Conservation (phyloP, 2,797 vertebrate species). For the Oceanodroma leucorhoa region DNA sequence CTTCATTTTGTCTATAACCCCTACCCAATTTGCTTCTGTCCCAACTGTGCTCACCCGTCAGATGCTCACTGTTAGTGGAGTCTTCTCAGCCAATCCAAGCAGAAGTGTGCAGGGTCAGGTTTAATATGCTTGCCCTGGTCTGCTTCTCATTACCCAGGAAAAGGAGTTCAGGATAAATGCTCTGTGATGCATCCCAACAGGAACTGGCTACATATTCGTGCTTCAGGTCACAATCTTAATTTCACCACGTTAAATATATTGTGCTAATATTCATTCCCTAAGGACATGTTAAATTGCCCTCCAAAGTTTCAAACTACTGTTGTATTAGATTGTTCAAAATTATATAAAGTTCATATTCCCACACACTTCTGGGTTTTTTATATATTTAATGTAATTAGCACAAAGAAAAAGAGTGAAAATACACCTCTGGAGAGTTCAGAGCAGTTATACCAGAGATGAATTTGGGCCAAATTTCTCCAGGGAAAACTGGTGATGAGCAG, state of each 20-base stretch:
- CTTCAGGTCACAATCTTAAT: background rate
- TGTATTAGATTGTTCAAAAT: background rate
- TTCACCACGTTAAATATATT: background rate
- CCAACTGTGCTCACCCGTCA: background rate
- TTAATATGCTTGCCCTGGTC: background rate
- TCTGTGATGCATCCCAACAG: background rate
- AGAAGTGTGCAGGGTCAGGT: background rate
- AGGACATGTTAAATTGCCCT: background rate
- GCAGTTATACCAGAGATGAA: background rate
- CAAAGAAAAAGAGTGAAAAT: background rate
- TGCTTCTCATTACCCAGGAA: background rate
- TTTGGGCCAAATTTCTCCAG: background rate
- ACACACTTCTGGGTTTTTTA: background rate
- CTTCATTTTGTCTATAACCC: background rate
- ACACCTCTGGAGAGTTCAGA: background rate
- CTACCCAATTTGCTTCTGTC: background rate
- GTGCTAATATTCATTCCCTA: background rate
- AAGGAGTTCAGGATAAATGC: background rate
- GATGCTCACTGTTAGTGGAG: accelerated
- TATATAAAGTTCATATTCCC: background rate
- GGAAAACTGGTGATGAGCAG: background rate
- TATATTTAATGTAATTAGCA: background rate
- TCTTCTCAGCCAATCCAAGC: background rate
- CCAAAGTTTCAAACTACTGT: background rate
- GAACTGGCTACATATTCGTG: background rate